A percentile compares a stretch with the other conserved stretches of the same genome.
Conservation (phyloP, 2,113 vertebrate species). For the Acrocephalus kingi region DNA sequence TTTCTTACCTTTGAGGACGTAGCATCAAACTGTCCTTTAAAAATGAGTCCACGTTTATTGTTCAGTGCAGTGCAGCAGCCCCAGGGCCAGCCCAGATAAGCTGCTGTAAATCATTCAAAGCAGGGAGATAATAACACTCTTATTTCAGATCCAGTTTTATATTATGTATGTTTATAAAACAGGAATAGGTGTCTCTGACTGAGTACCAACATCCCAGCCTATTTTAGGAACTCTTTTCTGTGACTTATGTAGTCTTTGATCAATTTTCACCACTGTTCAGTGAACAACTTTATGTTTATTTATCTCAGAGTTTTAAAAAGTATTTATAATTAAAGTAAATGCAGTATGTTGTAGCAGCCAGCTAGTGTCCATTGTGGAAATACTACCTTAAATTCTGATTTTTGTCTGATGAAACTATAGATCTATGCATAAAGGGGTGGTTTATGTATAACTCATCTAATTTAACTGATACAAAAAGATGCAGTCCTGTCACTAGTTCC, state of each 20-base stretch:
- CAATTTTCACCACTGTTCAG: neutral
- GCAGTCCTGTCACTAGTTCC: rapidly evolving
- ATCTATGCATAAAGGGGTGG: neutral
- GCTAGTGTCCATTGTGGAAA: neutral
- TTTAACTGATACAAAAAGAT: neutral
- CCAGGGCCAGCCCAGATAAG: neutral
- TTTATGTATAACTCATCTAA: neutral
- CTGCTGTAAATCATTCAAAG: neutral
- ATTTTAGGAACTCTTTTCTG: neutral
- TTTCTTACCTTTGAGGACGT: neutral
- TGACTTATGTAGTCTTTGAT: neutral
- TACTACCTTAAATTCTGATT: neutral
- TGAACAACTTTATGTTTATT: neutral
- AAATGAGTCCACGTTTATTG: neutral
- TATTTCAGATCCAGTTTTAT: neutral
- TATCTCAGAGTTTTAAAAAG: neutral
- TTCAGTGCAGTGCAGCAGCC: neutral
- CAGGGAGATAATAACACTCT: neutral
- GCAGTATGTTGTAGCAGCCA: neutral
- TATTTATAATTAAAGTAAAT: neutral
- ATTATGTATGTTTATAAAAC: neutral
- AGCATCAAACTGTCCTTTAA: neutral
- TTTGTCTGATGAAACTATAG: neutral
- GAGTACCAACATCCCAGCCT: neutral
- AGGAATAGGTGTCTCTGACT: neutral